Percentiles rank a stretch among this genome's conserved stretches.
Conservation (phyloP, 2,113 vertebrate species). For the Malaclemys terrapin region DNA sequence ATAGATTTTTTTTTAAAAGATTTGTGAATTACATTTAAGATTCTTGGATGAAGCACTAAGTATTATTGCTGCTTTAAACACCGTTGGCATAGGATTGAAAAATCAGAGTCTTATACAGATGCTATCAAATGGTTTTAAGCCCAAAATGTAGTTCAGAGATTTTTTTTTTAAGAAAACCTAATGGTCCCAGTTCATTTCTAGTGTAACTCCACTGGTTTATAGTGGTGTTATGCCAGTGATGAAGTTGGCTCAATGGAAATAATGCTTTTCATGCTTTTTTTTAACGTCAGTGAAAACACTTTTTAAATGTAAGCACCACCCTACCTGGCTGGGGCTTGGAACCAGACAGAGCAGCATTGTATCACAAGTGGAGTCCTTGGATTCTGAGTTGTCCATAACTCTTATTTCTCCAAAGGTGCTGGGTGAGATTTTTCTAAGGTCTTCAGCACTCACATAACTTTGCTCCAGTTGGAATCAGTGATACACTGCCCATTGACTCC, state of each 20-base stretch:
- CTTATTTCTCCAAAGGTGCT: not conserved
- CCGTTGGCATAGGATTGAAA: not conserved
- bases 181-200: not conserved
- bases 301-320: not conserved
- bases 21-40: not conserved
- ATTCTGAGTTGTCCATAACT: rapidly evolving
- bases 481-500: not conserved
- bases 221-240: not conserved
- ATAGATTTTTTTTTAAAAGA: not conserved
- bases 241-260: not conserved
- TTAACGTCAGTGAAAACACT: not conserved
- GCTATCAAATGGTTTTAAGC: not conserved
- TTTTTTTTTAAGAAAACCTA: not conserved
- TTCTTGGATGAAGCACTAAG: not conserved
- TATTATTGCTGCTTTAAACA: not conserved
- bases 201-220: not conserved
- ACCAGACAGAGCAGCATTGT: not conserved
- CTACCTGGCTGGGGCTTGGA: not conserved
- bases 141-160: not conserved
- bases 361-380: not conserved
- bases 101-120: not conserved
- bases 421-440: not conserved
- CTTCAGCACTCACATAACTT: not conserved
- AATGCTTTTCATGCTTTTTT: not conserved
- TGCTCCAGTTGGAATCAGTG: not conserved